Evolutionary conservation across 2,888 invertebrate species (phyloP).

Genomic region (Junonia oenone): DNA sequence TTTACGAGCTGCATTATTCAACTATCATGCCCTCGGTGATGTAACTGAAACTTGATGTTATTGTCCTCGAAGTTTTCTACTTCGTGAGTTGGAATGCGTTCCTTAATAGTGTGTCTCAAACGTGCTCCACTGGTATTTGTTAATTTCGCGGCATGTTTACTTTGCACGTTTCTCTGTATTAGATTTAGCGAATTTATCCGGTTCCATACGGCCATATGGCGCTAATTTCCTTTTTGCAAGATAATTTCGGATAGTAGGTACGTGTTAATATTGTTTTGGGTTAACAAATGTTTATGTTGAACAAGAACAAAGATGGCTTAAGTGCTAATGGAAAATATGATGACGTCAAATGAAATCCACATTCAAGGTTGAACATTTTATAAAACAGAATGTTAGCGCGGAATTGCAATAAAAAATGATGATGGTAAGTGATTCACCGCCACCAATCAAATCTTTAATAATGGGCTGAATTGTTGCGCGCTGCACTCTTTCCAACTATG

Average conservation of each 20-base stretch:
- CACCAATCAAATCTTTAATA: slow-evolving; percentile 34
- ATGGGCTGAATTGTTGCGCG: slow-evolving; percentile 35
- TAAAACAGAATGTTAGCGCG: background rate
- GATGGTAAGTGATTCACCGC: slow-evolving; percentile 18
- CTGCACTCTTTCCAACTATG: slow-evolving; percentile 62
- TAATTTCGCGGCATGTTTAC: slow-evolving; percentile 60
- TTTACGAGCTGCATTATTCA: slow-evolving; percentile 20
- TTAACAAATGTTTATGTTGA: background rate
- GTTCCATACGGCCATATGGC: slow-evolving; percentile 40
- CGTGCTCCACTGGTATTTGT: slow-evolving; percentile 43
- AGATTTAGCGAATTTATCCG: slow-evolving; percentile 61
- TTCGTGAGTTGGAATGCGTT: slow-evolving; percentile 24
- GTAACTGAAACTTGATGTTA: slow-evolving; percentile 22
- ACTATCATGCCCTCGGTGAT: slow-evolving; percentile 13
- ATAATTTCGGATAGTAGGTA: background rate
- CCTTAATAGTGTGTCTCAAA: slow-evolving; percentile 30
- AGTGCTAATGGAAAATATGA: background rate
- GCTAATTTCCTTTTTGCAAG: slow-evolving; percentile 26
- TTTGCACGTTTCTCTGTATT: slow-evolving; percentile 48
- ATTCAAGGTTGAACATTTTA: background rate
- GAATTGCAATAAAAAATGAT: slow-evolving; percentile 12
- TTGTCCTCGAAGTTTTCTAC: slow-evolving; percentile 27
- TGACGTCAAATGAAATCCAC: background rate
- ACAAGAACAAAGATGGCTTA: background rate
- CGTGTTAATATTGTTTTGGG: slow-evolving; percentile 1